Evolutionary conservation across 2,113 vertebrate species (phyloP).

Genomic region (Mohoua ochrocephala): DNA sequence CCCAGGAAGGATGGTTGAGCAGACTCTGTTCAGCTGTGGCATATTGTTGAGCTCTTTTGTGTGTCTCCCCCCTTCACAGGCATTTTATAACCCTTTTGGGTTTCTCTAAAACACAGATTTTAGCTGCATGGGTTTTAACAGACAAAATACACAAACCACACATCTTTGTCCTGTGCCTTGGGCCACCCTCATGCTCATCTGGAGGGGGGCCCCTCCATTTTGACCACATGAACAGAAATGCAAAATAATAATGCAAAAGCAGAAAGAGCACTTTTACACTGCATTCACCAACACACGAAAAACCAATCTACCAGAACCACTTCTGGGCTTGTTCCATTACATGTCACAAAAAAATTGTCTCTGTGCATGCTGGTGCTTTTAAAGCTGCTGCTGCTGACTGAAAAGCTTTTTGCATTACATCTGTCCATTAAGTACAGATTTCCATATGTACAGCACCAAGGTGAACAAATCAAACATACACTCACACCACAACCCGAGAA

Average conservation of each 20-base stretch:
- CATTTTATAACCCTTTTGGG: not conserved
- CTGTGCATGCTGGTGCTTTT: not conserved
- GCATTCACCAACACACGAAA: not conserved
- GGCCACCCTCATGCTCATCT: not conserved
- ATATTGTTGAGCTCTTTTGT: not conserved
- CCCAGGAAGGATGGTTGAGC: not conserved
- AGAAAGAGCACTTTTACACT: not conserved
- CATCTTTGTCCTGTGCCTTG: not conserved
- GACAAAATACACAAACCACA: not conserved
- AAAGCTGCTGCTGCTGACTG: not conserved
- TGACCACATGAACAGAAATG: not conserved
- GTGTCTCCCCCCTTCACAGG: not conserved
- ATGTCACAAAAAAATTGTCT: not conserved
- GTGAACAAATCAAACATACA: not conserved
- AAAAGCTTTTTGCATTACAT: not conserved
- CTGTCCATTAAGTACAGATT: not conserved
- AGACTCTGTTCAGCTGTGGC: not conserved
- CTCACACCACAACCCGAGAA: not conserved
- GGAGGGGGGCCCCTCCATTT: not conserved
- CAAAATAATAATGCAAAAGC: not conserved
- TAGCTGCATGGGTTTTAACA: not conserved
- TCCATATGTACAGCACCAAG: not conserved
- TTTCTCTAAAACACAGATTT: not conserved
- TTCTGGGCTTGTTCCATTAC: not conserved
- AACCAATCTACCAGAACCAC: not conserved